Base-by-base conservation (phyloP, 2,113 vertebrate species). In the Sminthopsis crassicaudata region DNA sequence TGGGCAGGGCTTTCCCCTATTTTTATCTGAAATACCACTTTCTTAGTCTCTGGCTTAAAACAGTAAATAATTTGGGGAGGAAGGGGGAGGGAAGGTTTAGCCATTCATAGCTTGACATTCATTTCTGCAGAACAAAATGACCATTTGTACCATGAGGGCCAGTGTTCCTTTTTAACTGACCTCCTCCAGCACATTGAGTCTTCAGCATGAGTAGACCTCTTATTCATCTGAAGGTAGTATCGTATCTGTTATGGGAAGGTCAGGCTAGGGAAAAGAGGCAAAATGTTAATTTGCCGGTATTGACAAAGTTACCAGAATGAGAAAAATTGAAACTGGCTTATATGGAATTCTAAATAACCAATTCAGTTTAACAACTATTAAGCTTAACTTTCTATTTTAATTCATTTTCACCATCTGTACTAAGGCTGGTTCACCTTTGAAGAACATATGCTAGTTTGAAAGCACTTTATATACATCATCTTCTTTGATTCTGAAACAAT, bases 21-120 rank as follows among this genome's bases (percentile, higher is more conserved):
- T 96, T 97, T 52, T 16, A 91, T 98, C 97, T 95, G 89, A 97
- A 97, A 97, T 92, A 60, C 8, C 94, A 94, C 26, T 97, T 97
- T 90, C 92, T 90, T 93, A 60, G 91, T 96, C 89, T 46, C 60
- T 46, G 10, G 90, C 91, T 96, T 96, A 90, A 97, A 97, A 95
- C 53, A 25, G 51, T 93, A 97, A 93, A 95, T 96, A 95, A 95
- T 96, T 94, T 96, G 90, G 55, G 55, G 76, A 53, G 46, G 14
- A 50, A 50, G 67, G n/a, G 60, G 67, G 67, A 84, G n/a, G 53
- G 55, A 57, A 53, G 46, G 26, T 57, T 91, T 50, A 94, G 94
- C 55, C 95, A 60, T 91, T 97, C 23, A 94, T 96, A 97, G 90
- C 55, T 96, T 95, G 96, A 93, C 90, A 0, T 96, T 93, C 94